phyloP scores from a whole-genome alignment of 2,113 vertebrate species.

The Coreoperca whiteheadi region DNA sequence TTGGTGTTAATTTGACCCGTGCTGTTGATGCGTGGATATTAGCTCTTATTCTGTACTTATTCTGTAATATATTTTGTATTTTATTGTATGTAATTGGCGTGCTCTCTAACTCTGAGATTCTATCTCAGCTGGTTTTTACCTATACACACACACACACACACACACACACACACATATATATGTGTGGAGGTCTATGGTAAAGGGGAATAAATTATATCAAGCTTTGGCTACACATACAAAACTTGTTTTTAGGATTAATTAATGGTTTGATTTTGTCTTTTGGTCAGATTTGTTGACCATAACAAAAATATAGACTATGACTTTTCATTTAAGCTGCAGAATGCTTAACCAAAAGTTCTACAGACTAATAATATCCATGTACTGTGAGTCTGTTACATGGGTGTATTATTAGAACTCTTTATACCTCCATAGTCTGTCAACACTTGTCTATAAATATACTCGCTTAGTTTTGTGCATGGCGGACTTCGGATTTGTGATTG shows the following conservation, averaged over 20 bases:
- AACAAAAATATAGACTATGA: not conserved
- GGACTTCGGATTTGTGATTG: slow-evolving; percentile 51
- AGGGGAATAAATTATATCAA: not conserved
- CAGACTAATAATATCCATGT: not conserved
- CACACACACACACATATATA: no score
- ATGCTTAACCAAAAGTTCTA: not conserved
- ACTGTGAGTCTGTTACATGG: not conserved
- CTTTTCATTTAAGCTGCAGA: not conserved
- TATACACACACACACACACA: no score
- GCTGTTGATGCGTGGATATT: no score
- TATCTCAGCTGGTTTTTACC: no score
- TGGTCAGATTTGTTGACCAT: not conserved
- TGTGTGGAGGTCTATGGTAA: not conserved
- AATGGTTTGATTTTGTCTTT: not conserved
- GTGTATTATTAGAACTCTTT: no score
- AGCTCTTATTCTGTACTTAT: no score
- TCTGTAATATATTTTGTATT: no score
- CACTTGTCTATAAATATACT: slow-evolving; percentile 69
- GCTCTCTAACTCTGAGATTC: no score
- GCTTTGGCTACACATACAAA: not conserved
- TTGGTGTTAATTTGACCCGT: no score
- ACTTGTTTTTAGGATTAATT: not conserved
- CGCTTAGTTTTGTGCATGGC: slow-evolving; percentile 7
- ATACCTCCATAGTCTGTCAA: not conserved
- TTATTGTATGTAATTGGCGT: no score